These are phyloP conservation scores for Ceyx melanurus DNA, from an alignment of 2,113 vertebrate species.

Conservation along the genomic window DNA sequence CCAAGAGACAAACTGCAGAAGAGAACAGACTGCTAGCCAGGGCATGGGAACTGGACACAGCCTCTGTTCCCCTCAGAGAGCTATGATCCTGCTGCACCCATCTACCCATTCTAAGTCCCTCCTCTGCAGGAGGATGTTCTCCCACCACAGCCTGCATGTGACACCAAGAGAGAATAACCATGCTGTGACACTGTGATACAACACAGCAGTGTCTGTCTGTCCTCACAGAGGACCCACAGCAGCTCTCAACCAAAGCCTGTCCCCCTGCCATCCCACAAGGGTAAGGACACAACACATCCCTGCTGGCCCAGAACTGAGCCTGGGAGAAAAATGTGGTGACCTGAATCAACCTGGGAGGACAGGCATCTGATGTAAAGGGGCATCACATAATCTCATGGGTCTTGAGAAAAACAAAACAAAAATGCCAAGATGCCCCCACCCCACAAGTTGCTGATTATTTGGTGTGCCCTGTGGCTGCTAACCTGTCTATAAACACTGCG, in stretches of 20 bases:
- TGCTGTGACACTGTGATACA: neutral
- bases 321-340: neutral
- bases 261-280: accelerated
- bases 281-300: neutral
- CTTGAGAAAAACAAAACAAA: neutral
- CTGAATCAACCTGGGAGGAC: neutral
- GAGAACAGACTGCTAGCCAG: neutral
- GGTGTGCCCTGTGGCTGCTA: neutral
- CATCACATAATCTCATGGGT: neutral
- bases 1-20: neutral
- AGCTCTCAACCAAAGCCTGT: neutral
- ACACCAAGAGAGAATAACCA: neutral
- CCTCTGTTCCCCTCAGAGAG: neutral
- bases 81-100: neutral
- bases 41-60: neutral
- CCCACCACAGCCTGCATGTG: neutral
- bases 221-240: neutral
- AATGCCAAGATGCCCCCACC: accelerated
- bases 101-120: neutral
- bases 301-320: neutral
- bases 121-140: neutral
- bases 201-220: neutral
- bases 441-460: neutral
- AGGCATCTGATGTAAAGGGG: neutral
- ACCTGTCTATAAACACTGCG: neutral